Conservation (phyloP, 2,797 vertebrate genomes). For the Lycodopsis pacificus region DNA sequence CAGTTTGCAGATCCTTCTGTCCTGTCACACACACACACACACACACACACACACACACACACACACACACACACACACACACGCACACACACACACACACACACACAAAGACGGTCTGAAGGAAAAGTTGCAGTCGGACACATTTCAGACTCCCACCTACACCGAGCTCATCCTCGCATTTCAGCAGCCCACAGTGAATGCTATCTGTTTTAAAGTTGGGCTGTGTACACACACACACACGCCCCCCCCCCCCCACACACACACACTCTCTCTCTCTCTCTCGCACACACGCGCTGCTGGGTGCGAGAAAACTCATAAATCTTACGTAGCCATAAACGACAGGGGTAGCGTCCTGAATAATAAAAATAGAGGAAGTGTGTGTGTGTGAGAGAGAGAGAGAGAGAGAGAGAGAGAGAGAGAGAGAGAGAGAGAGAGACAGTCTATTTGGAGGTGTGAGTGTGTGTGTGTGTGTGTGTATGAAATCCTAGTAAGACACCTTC, state of each 20-base stretch:
- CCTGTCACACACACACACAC: conserved; percentile 16
- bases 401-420: conserved; percentile 36
- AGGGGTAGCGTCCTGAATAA: conserved; percentile 84
- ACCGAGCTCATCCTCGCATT: conserved; percentile 81
- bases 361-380: conserved; percentile 75
- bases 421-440: neutral
- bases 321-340: conserved; percentile 87
- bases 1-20: conserved; percentile 43
- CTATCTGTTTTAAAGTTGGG: conserved; percentile 85
- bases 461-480: conserved; percentile 21
- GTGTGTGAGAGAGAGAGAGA: conserved; percentile 46
- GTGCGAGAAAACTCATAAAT: conserved; percentile 88
- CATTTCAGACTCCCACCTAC: conserved; percentile 88
- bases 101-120: conserved; percentile 26
- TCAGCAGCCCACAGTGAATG: conserved; percentile 81
- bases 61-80: neutral
- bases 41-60: neutral
- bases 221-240: conserved; percentile 77
- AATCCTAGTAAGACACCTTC: conserved; percentile 63
- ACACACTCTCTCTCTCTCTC: neutral
- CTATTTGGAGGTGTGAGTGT: conserved; percentile 12
- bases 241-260: conserved; percentile 59
- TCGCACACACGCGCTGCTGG: conserved; percentile 62
- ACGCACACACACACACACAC: neutral
- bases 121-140: conserved; percentile 89